Conservation (phyloP, 1,140 invertebrate species). For the Cyphomyrmex costatus region DNA sequence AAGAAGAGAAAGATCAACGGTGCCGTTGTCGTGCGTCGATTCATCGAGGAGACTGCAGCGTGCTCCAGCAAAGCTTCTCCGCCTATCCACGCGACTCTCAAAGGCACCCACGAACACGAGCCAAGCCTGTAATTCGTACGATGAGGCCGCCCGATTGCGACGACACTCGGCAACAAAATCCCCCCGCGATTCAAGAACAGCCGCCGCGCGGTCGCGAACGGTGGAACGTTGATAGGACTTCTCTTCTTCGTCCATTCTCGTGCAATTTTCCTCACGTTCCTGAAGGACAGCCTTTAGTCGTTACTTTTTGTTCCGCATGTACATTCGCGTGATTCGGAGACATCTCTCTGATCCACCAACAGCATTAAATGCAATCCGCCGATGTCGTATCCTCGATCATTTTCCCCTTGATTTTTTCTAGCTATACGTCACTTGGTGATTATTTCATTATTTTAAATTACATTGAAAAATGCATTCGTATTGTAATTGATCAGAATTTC, state of each 20-base stretch:
- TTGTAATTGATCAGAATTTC: not conserved
- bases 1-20: not conserved
- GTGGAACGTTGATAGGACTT: conserved; percentile 68
- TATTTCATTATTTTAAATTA: conserved; percentile 20
- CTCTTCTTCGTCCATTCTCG: conserved; percentile 34
- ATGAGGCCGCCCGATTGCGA: conserved; percentile 84
- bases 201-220: conserved; percentile 25
- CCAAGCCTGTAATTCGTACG: conserved; percentile 83
- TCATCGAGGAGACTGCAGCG: conserved; percentile 60
- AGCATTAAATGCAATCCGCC: conserved; percentile 9
- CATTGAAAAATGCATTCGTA: not conserved
- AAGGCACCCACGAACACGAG: conserved; percentile 77
- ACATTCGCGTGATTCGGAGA: conserved; percentile 26
- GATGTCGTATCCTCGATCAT: not conserved
- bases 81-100: conserved; percentile 84
- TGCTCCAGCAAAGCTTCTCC: conserved; percentile 72
- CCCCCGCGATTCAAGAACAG: conserved; percentile 75
- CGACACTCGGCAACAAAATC: conserved; percentile 81
- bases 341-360: conserved; percentile 9
- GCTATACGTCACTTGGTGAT: not conserved
- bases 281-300: not conserved
- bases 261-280: conserved; percentile 46
- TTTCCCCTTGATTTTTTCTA: not conserved
- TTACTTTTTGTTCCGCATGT: conserved; percentile 36
- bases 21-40: conserved; percentile 51